Conservation (phyloP, 2,797 vertebrate species). For the Protonibea diacanthus region DNA sequence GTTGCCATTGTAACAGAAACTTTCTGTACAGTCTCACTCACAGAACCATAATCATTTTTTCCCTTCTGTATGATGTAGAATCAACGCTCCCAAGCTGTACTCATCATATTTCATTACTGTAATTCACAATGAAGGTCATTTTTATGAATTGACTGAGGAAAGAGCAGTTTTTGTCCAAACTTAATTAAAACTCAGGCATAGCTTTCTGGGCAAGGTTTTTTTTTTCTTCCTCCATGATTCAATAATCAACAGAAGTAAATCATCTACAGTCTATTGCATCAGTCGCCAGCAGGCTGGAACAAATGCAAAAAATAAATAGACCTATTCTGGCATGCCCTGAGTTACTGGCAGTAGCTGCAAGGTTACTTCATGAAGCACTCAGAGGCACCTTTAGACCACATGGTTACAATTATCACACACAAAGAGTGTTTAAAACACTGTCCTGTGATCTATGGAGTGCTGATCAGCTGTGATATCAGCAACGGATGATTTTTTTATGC, state of each 20-base stretch:
- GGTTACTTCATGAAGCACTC: conserved; percentile 66
- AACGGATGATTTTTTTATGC: conserved; percentile 60
- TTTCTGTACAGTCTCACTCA: conserved; percentile 52
- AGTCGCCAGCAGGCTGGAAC: conserved; percentile 78
- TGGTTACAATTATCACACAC: conserved; percentile 59
- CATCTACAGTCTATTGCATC: conserved; percentile 78
- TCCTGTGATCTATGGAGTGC: conserved; percentile 55
- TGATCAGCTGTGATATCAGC: conserved; percentile 63
- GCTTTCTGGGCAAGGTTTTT: conserved; percentile 50
- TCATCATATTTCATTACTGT: conserved; percentile 80
- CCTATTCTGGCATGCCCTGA: conserved; percentile 67
- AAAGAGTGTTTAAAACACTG: conserved; percentile 44
- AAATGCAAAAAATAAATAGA: conserved; percentile 83
- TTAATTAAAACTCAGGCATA: conserved; percentile 80
- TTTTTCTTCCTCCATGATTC: conserved; percentile 68
- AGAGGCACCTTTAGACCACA: conserved; percentile 63
- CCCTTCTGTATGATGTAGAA: conserved; percentile 29
- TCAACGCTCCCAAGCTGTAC: conserved; percentile 57
- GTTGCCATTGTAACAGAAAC: conserved; percentile 59
- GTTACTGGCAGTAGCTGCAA: conserved; percentile 72
- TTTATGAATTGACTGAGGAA: conserved; percentile 80
- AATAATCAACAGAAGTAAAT: conserved; percentile 83
- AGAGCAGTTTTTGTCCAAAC: conserved; percentile 74
- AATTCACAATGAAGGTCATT: conserved; percentile 83
- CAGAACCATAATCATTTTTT: conserved; percentile 53